Evolutionary conservation across 2,888 invertebrate genomes (phyloP), one percentile per base, ranked within the genome.

Genomic region (Salticus scenicus): DNA sequence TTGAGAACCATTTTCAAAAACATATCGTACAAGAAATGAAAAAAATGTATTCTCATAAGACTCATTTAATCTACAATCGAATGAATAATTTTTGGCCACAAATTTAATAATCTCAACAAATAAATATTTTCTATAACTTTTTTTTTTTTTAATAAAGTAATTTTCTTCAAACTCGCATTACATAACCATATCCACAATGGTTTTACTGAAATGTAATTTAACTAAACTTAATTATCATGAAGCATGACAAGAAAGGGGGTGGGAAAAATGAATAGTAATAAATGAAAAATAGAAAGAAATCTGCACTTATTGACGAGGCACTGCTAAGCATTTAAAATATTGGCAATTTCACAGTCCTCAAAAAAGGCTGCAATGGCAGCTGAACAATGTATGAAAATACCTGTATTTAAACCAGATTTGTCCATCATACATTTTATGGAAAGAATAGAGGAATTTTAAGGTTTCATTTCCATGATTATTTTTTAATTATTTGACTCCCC

Each of bases 331-430:
- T 84, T 51, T 57, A 72, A 42, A 77, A 77, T 28, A 78, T 78
- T 74, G 78, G 73, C 78, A 42, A 63, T 70, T 57, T 63, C 67
- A 76, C 83, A 78, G 69, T 74, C 74, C 79, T 78, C 76, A 8
- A 17, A 37, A 33, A n/a, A 33, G n/a, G 47, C 72, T 64, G 66
- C 33, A 71, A 73, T 17, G 69, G 77, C 33, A 77, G 78, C 84
- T 73, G 72, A 77, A 77, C 76, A 84, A 71, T 64, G 47, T 84
- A 84, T 69, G 84, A 84, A 84, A 84, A 84, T 84, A 84, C 69
- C 83, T 69, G 72, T 66, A 84, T 78, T 78, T 84, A 10, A 69
- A 57, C 27, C 77, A 64, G 71, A 30, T 66, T 74, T 37, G 33
- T 83, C 28, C 24, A 57, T 74, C 74, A 75, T 27, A 83, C 66